phyloP scores from a whole-genome alignment of 1,140 invertebrate genomes.

The Meloidogyne chitwoodi region DNA sequence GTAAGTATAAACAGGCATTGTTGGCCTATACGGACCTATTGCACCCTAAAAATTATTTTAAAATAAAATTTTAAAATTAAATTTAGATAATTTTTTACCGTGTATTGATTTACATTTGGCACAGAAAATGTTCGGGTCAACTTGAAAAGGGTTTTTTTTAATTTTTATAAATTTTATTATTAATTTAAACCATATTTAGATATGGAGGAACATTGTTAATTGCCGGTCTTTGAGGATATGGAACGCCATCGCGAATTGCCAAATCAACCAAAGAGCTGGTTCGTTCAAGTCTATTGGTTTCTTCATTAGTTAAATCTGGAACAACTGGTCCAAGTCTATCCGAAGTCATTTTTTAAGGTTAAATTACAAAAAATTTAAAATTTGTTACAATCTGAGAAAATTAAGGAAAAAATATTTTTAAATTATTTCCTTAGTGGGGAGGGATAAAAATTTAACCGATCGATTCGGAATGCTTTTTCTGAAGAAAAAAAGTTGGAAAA shows the following conservation, averaged over 20 bases:
- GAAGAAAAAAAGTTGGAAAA: not conserved
- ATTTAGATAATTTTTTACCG: not conserved
- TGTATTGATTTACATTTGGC: conserved; percentile 9
- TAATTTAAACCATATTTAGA: conserved; percentile 12
- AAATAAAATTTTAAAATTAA: too few species aligned
- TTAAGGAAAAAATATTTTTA: too few species aligned
- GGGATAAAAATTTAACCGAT: not conserved
- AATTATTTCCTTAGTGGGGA: not conserved
- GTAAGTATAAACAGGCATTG: conserved; percentile 19
- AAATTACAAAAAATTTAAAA: too few species aligned
- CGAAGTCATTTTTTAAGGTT: not conserved
- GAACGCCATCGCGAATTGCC: conserved; percentile 12
- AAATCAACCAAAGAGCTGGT: conserved; percentile 3
- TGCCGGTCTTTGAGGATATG: not conserved
- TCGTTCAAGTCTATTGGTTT: conserved; percentile 3
- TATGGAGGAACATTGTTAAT: conserved; percentile 8
- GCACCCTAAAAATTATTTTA: conserved; percentile 6
- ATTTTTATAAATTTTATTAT: not conserved
- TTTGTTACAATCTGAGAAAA: too few species aligned
- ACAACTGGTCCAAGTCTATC: not conserved
- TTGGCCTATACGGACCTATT: conserved; percentile 9
- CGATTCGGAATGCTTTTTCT: not conserved
- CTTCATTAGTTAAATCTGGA: conserved; percentile 4
- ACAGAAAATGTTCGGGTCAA: conserved; percentile 23
- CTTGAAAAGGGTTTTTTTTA: conserved; percentile 14